Percentiles rank a stretch among this genome's conserved stretches.
These are phyloP conservation scores for Bos javanicus DNA, from an alignment of 2,113 vertebrate genomes.

Conservation along the genomic window DNA sequence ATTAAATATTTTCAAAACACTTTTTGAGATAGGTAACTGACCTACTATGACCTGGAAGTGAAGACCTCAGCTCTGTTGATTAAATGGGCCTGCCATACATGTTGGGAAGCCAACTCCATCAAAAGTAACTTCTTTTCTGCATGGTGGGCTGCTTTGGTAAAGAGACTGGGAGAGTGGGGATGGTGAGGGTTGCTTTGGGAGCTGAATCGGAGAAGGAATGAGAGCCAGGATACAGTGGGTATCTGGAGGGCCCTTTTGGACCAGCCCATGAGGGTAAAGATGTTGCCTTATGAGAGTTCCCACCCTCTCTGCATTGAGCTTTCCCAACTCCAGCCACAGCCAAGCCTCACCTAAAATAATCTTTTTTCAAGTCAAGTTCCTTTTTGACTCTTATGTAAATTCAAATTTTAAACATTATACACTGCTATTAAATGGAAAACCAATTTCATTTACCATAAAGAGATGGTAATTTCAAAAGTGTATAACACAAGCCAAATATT, in stretches of 20 bases:
- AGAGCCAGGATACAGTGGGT: neutral
- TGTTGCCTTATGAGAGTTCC: neutral
- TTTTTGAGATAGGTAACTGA: neutral
- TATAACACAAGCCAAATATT: neutral
- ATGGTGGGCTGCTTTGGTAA: neutral
- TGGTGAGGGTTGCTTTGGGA: neutral
- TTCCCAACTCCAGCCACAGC: neutral
- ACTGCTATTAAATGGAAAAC: neutral
- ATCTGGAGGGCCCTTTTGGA: neutral
- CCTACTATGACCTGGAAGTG: neutral
- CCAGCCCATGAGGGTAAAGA: neutral
- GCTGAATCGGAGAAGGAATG: neutral
- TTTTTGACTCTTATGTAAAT: neutral
- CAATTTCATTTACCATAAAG: neutral
- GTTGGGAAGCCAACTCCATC: neutral
- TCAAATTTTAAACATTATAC: neutral
- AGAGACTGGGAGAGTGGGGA: accelerated
- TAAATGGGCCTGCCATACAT: neutral
- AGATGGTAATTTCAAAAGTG: neutral
- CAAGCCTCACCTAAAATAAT: neutral
- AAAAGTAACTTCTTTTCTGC: neutral
- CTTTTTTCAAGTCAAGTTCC: neutral
- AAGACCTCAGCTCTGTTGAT: neutral
- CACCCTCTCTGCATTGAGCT: neutral
- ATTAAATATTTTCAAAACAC: neutral